These are phyloP conservation scores for Ceriagrion tenellum DNA, from an alignment of 2,888 invertebrate species.

Conservation along the genomic window DNA sequence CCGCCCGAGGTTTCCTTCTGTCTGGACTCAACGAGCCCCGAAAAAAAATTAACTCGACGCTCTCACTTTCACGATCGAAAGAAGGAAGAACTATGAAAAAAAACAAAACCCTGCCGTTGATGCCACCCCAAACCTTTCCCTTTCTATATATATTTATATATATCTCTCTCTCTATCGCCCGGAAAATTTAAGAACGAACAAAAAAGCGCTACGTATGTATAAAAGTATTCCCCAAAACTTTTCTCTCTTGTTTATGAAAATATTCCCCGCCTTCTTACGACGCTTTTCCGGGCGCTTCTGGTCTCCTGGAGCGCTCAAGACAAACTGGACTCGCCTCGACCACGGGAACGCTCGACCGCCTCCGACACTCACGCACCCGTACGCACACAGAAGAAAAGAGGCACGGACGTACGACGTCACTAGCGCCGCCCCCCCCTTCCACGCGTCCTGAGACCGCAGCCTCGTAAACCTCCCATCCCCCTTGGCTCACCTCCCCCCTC, in stretches of 20 bases:
- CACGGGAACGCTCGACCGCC: too few relatives aligned
- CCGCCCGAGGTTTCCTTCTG: neutral
- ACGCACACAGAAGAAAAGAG: too few relatives aligned
- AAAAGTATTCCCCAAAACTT: neutral
- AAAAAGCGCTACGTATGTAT: neutral
- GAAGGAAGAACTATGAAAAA: neutral
- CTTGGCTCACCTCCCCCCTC: neutral
- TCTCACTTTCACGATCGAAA: neutral
- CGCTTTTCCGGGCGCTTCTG: neutral
- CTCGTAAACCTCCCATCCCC: neutral
- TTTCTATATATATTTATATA: neutral
- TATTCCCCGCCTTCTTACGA: neutral
- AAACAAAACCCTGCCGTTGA: neutral
- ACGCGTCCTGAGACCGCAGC: neutral
- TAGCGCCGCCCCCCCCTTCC: neutral
- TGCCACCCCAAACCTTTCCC: neutral
- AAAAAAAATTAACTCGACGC: neutral
- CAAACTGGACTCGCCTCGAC: constrained; percentile 34
- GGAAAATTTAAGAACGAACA: too few relatives aligned
- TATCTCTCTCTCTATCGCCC: constrained; percentile 19
- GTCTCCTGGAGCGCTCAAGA: constrained; percentile 54
- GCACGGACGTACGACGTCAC: neutral
- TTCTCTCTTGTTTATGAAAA: neutral
- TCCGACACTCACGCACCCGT: too few relatives aligned
- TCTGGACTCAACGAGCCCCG: neutral